A percentile compares a stretch with the other conserved stretches of the same genome.
phyloP scores from a whole-genome alignment of 2,888 invertebrate species.

The Chymomyza fuscimana region DNA sequence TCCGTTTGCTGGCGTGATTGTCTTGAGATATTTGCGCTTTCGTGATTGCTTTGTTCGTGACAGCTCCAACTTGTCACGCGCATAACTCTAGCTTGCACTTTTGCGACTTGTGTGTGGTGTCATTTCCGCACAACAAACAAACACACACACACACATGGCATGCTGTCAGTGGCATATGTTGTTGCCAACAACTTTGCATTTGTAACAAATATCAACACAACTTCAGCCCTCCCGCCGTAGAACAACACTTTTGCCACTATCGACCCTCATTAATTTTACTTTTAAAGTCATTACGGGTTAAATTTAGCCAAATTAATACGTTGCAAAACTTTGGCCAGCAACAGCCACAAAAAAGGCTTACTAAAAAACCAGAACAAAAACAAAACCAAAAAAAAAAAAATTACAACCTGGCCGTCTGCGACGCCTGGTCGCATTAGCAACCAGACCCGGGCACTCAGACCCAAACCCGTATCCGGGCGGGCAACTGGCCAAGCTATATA shows the following conservation, averaged over 20 bases:
- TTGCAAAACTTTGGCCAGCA: constrained; percentile 68
- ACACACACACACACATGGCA: constrained; percentile 1
- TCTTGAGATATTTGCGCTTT: background rate
- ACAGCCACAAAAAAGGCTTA: constrained; percentile 12
- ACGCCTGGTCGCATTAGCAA: constrained; percentile 55
- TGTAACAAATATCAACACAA: background rate
- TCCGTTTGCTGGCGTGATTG: background rate
- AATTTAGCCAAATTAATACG: constrained; percentile 80
- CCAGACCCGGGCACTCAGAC: constrained; percentile 21
- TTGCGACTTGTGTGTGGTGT: background rate
- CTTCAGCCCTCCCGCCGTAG: no score
- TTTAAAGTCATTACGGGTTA: constrained; percentile 80
- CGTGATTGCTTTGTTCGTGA: background rate
- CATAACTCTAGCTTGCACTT: background rate
- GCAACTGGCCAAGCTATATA: constrained; percentile 16
- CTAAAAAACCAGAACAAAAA: constrained; percentile 37
- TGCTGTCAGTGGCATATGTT: constrained; percentile 49
- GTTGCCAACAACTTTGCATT: constrained; percentile 28
- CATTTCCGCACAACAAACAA: background rate
- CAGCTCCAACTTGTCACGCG: background rate
- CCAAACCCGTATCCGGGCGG: background rate
- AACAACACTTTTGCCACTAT: constrained; percentile 46
- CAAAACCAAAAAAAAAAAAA: constrained; percentile 61
- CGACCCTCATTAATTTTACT: constrained; percentile 80
- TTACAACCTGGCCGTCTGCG: constrained; percentile 42